A percentile compares a stretch with the other conserved stretches of the same genome.
Evolutionary conservation across 2,797 vertebrate species (phyloP).

Genomic region (Carduelis carduelis): DNA sequence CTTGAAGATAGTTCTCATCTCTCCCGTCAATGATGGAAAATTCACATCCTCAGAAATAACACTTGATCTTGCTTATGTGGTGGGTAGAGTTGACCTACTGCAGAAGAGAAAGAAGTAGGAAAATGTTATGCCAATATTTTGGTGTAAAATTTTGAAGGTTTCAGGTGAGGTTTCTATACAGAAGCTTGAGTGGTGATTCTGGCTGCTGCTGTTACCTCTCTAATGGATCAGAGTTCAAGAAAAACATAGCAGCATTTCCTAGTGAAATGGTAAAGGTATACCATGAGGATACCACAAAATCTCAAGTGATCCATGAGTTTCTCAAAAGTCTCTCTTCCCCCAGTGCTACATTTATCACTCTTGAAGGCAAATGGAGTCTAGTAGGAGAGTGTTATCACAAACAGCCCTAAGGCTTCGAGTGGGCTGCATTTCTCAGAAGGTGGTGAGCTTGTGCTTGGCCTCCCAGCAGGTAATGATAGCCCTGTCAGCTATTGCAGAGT

Average conservation of each 20-base stretch:
- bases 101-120: not conserved
- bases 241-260: not conserved
- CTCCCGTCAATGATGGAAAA: not conserved
- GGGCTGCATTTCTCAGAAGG: not conserved
- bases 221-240: not conserved
- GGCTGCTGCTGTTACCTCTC: not conserved
- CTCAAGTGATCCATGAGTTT: not conserved
- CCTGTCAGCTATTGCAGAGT: not conserved
- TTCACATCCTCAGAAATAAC: not conserved
- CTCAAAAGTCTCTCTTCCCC: not conserved
- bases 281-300: not conserved
- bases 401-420: not conserved
- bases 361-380: not conserved
- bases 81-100: not conserved
- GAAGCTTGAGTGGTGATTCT: not conserved
- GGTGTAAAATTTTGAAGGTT: not conserved
- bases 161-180: not conserved
- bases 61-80: fast-evolving
- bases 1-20: not conserved
- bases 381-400: not conserved
- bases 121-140: not conserved
- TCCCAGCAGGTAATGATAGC: not conserved
- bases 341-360: not conserved
- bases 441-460: not conserved
- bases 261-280: not conserved